These are phyloP conservation scores for Xerus inauris DNA, from an alignment of 2,113 vertebrate genomes.

Conservation along the genomic window DNA sequence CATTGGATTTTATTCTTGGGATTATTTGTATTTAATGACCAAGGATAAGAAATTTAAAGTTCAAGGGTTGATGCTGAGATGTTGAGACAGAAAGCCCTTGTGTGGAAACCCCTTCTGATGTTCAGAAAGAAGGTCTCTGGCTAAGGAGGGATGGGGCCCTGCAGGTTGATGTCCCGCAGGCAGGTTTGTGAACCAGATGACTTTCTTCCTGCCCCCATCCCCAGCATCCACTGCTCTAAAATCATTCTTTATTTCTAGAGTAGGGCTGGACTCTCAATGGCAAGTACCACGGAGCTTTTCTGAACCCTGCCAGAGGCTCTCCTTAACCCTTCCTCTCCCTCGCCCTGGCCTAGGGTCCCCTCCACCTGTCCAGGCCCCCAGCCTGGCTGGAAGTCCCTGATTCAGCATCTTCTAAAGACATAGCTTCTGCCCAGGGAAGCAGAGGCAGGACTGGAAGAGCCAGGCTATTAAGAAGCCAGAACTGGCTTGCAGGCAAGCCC, in stretches of 20 bases:
- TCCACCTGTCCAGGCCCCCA: neutral
- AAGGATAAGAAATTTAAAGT: constrained; percentile 16
- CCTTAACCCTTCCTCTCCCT: neutral
- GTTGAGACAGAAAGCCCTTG: neutral
- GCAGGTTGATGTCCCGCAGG: neutral
- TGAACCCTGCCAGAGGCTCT: neutral
- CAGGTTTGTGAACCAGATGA: neutral
- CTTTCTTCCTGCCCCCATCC: neutral
- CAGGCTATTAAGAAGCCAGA: neutral
- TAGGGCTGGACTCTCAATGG: neutral
- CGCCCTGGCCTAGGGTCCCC: neutral
- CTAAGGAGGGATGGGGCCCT: neutral
- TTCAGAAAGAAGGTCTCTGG: neutral
- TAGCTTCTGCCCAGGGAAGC: neutral
- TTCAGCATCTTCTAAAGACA: neutral
- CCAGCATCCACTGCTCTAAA: neutral
- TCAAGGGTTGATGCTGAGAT: neutral
- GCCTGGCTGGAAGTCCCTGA: neutral
- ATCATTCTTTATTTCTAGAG: neutral
- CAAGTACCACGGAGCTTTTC: neutral
- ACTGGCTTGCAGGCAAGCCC: neutral
- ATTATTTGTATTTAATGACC: constrained; percentile 58
- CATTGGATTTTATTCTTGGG: constrained; percentile 30
- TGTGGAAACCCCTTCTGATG: neutral
- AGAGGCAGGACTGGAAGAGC: neutral